A percentile compares a stretch with the other conserved stretches of the same genome.
Conservation (phyloP, 2,888 invertebrate genomes). For the Erpobdella octoculata region DNA sequence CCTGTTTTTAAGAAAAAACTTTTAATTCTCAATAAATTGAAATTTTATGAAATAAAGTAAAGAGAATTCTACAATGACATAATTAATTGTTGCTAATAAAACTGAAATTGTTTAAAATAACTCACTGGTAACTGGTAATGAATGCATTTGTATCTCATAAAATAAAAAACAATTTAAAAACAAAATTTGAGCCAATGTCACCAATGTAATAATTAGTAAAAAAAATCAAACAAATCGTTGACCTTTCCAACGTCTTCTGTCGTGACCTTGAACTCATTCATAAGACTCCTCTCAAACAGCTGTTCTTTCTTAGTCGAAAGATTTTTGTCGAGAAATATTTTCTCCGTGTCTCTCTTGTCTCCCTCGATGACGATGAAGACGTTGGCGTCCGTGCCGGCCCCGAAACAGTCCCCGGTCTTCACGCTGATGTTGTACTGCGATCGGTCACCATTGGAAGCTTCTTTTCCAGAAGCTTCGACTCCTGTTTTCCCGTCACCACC, state of each 20-base stretch:
- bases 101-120: background rate
- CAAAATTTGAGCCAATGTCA: too few species aligned
- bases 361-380: slow-evolving; percentile 50
- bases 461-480: background rate
- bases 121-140: background rate
- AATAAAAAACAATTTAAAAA: too few species aligned
- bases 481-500: background rate
- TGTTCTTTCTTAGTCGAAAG: background rate
- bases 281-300: slow-evolving; percentile 4
- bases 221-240: too few species aligned
- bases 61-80: too few species aligned
- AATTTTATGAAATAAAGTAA: too few species aligned
- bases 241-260: background rate
- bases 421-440: slow-evolving; percentile 48
- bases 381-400: slow-evolving; percentile 51
- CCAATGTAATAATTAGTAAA: too few species aligned
- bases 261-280: background rate
- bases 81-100: background rate
- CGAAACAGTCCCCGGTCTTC: slow-evolving; percentile 48
- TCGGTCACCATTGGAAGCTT: background rate
- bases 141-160: background rate
- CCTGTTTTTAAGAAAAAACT: background rate
- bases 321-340: slow-evolving; percentile 6
- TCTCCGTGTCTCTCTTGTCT: slow-evolving; percentile 48
- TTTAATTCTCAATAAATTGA: too few species aligned